Evolutionary conservation across 30 jellyfish, hydroid and myxozoan species (phyloP).

Genomic region (Aurelia sp.): DNA sequence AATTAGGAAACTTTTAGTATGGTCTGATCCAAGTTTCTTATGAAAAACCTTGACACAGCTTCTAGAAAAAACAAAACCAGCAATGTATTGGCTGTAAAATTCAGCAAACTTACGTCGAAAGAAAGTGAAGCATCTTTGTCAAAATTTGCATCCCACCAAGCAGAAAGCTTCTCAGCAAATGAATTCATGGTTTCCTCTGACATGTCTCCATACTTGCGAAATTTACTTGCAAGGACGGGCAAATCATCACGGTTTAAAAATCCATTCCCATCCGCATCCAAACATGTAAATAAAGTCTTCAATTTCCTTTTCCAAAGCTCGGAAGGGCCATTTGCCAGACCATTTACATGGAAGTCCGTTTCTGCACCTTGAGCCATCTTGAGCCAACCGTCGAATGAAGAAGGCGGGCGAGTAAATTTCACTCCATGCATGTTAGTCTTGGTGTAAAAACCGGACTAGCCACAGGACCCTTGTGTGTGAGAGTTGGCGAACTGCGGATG

Average conservation of each 20-base stretch:
- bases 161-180: constrained; percentile 36
- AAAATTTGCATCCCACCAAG: constrained; percentile 66
- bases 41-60: no score
- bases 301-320: constrained; percentile 66
- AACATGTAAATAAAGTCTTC: constrained; percentile 62
- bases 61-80: no score
- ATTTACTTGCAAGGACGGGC: constrained; percentile 61
- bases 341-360: not conserved
- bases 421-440: no score
- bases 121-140: constrained; percentile 26
- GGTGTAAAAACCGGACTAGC: no score
- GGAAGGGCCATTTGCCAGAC: constrained; percentile 20
- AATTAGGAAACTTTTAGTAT: no score
- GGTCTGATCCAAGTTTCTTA: no score
- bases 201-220: constrained; percentile 47
- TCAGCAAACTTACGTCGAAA: constrained; percentile 24
- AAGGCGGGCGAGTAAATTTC: no score
- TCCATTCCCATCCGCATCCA: constrained; percentile 73
- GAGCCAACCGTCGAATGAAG: not conserved
- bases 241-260: constrained; percentile 40
- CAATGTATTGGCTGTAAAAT: no score
- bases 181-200: constrained; percentile 43
- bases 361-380: constrained; percentile 18
- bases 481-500: no score
- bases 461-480: no score